A percentile compares a stretch with the other conserved stretches of the same genome.
phyloP scores from a whole-genome alignment of 2,797 vertebrate genomes.

The Meriones psammophilus region DNA sequence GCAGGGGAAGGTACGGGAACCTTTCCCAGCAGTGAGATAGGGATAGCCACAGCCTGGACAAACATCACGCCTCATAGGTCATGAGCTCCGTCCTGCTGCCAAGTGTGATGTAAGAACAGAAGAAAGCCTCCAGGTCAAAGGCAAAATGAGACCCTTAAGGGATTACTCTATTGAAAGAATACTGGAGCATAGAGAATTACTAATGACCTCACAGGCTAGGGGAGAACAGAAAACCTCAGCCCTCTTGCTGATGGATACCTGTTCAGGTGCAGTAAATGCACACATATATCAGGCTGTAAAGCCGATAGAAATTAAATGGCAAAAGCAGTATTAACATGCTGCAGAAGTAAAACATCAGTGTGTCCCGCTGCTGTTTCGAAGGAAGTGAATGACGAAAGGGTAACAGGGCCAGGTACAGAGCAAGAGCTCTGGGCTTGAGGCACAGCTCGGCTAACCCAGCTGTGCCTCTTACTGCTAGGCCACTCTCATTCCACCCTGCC shows the following conservation, averaged over 20 bases:
- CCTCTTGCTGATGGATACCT: neutral
- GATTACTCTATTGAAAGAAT: conserved; percentile 45
- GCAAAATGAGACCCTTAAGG: conserved; percentile 5
- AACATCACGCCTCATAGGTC: conserved; percentile 39
- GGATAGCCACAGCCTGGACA: conserved; percentile 39
- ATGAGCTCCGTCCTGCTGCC: conserved; percentile 59
- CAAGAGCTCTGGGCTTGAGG: no score
- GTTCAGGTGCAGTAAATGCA: neutral
- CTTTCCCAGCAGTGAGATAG: conserved; percentile 56
- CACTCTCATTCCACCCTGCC: accelerated
- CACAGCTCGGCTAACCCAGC: no score
- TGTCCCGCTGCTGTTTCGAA: neutral
- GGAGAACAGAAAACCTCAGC: no score
- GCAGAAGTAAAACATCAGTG: neutral
- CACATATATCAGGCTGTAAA: neutral
- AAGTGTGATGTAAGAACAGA: conserved; percentile 43
- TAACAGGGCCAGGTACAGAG: accelerated
- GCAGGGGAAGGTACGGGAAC: conserved; percentile 62
- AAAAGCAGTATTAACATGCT: neutral
- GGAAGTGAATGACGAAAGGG: neutral
- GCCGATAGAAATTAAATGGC: neutral
- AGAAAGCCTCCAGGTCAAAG: conserved; percentile 52
- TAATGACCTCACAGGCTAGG: neutral
- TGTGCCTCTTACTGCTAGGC: neutral
- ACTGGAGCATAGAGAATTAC: neutral